A percentile compares a stretch with the other conserved stretches of the same genome.
These are phyloP conservation scores for Zapornia atra DNA, from an alignment of 2,113 vertebrate genomes.

Conservation along the genomic window DNA sequence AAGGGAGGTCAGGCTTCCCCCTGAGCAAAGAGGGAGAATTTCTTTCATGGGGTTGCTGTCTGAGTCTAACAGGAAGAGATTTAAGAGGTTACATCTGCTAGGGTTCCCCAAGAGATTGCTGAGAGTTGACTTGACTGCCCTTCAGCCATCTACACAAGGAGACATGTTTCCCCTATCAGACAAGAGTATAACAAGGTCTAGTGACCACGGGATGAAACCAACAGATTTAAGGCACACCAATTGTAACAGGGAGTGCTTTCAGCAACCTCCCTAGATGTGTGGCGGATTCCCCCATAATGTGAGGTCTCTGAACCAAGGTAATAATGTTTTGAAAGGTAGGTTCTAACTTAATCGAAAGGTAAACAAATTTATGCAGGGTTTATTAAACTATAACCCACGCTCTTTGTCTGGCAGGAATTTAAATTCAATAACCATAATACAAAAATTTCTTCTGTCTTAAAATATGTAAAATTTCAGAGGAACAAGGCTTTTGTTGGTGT, in stretches of 20 bases:
- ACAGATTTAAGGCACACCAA: background rate
- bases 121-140: slow-evolving; percentile 23
- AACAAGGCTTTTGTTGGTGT: background rate
- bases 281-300: background rate
- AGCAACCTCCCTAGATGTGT: fast-evolving
- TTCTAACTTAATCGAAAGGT: background rate
- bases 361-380: background rate
- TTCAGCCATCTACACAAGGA: background rate
- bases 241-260: background rate
- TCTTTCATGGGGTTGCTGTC: slow-evolving; percentile 42
- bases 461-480: background rate
- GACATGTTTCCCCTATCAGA: background rate
- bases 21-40: slow-evolving; percentile 53
- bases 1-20: slow-evolving; percentile 56
- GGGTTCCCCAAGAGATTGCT: slow-evolving; percentile 7
- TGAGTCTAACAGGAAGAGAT: slow-evolving; percentile 57
- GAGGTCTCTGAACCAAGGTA: background rate
- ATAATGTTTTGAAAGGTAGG: background rate
- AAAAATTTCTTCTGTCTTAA: background rate
- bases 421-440: background rate
- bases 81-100: slow-evolving; percentile 67
- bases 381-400: background rate
- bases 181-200: background rate
- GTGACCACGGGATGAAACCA: background rate
- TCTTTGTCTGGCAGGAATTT: background rate